Evolutionary conservation across 2,797 vertebrate genomes (phyloP).

Genomic region (Tamandua tetradactyla): DNA sequence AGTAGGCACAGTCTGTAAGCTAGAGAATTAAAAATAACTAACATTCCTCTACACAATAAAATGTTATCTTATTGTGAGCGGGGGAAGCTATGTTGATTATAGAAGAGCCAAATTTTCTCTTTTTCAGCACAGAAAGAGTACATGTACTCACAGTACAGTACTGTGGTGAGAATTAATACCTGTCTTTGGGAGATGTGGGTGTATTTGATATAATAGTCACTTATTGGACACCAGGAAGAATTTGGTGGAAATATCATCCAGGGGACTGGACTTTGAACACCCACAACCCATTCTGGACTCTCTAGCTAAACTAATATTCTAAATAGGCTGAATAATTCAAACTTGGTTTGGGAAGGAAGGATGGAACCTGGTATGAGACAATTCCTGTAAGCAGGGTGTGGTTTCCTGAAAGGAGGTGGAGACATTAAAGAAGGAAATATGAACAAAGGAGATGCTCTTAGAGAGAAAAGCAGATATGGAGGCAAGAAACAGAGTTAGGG

Average conservation of each 20-base stretch:
- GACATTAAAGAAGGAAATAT: constrained; percentile 15
- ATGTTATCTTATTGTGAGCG: background rate
- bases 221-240: constrained; percentile 29
- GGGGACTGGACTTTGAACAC: background rate
- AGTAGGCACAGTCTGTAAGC: background rate
- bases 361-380: background rate
- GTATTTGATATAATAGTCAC: constrained; percentile 7
- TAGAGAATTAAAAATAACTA: constrained; percentile 11
- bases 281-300: background rate
- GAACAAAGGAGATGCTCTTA: background rate
- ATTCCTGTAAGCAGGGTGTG: background rate
- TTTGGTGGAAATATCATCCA: constrained; percentile 37
- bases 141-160: background rate
- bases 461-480: background rate
- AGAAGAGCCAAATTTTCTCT: constrained; percentile 53
- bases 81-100: background rate
- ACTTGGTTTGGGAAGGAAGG: constrained; percentile 35
- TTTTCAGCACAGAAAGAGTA: constrained; percentile 22
- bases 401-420: background rate
- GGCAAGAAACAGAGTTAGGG: background rate
- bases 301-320: constrained; percentile 33
- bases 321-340: constrained; percentile 50
- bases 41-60: constrained; percentile 14
- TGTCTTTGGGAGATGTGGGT: background rate
- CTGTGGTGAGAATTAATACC: constrained; percentile 1